Percentiles rank a stretch among this genome's conserved stretches.
These are phyloP conservation scores for Meta bourneti DNA, from an alignment of 2,888 invertebrate genomes.

Conservation along the genomic window DNA sequence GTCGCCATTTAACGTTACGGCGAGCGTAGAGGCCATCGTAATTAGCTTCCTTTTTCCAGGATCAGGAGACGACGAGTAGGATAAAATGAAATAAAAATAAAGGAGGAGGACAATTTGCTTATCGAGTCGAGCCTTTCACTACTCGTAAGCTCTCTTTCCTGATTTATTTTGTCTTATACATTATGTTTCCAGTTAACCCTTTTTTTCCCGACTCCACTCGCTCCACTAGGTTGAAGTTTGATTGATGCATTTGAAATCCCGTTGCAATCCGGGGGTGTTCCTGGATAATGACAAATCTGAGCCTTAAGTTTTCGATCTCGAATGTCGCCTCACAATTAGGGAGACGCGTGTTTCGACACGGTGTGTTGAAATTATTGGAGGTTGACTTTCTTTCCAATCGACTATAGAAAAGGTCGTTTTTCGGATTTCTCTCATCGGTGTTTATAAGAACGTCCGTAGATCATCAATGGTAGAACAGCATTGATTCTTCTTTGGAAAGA, in stretches of 20 bases:
- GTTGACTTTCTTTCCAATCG: too few relatives aligned
- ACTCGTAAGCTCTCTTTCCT: conserved; percentile 39
- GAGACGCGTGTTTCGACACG: too few relatives aligned
- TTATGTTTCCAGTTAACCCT: conserved; percentile 40
- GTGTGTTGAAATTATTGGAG: too few relatives aligned
- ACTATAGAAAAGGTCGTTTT: too few relatives aligned
- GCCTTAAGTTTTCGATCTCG: background rate
- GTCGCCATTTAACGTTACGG: conserved; percentile 38
- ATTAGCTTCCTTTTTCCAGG: conserved; percentile 54
- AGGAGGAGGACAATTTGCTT: conserved; percentile 66
- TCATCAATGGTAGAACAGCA: too few relatives aligned
- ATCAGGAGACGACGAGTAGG: conserved; percentile 13
- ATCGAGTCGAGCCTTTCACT: conserved; percentile 43
- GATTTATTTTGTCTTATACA: conserved; percentile 49
- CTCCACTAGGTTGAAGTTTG: conserved; percentile 26
- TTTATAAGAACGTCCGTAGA: too few relatives aligned
- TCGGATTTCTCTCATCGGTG: too few relatives aligned
- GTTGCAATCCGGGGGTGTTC: conserved; percentile 13
- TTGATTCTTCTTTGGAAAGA: too few relatives aligned
- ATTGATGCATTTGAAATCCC: conserved; percentile 70
- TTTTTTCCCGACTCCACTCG: conserved; percentile 12
- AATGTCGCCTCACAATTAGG: too few relatives aligned
- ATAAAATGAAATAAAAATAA: conserved; percentile 48
- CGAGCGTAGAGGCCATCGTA: conserved; percentile 32
- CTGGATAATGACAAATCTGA: conserved; percentile 41